Evolutionary conservation across 1,140 invertebrate species (phyloP), one percentile per base, ranked within the genome.

Genomic region (Sitophilus oryzae): DNA sequence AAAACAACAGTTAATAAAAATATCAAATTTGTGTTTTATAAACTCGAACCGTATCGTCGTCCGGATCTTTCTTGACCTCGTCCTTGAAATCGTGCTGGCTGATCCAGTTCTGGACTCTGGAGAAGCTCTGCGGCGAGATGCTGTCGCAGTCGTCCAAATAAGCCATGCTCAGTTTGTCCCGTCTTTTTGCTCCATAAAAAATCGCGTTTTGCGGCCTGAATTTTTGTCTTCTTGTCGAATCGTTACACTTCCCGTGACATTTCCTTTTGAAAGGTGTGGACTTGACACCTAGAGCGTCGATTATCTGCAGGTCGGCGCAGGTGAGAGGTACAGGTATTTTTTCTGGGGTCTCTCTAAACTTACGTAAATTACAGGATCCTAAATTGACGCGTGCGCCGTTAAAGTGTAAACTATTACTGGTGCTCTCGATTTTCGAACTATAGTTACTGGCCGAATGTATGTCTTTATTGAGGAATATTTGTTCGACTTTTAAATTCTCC

Each of bases 41-140:
- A 11, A 30, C 5, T 30, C 54, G 16, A 37, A 57, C 55, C 48
- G 48, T 46, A 35, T 42, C 38, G 1, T 19, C 42, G 36, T 57
- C 48, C 2, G 36, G 30, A 42, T 45, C 48, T n/a, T 41, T 41
- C 41, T 52, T 56, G 10, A 4, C 47, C 23, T 58, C 53, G 6
- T 25, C 36, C 21, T 62, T 37, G 54, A 68, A 68, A 59, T 68
- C 64, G 42, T 66, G 59, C 16, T 48, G 53, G 38, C 54, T 67
- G 15, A 67, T 63, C 67, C 67, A 68, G 30, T 66, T 62, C 6
- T 62, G 60, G 20, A 68, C 63, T 22, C 65, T 58, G n/a, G 56
- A 58, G 40, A 58, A 65, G 16, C 58, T 60, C 21, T 61, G 56
- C 16, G 49, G 49, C 18, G 45, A 37, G n/a, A 56, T 22, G 19